Evolutionary conservation across 2,797 vertebrate genomes (phyloP), one percentile per base, ranked within the genome.

Genomic region (Amphiprion clarkii): DNA sequence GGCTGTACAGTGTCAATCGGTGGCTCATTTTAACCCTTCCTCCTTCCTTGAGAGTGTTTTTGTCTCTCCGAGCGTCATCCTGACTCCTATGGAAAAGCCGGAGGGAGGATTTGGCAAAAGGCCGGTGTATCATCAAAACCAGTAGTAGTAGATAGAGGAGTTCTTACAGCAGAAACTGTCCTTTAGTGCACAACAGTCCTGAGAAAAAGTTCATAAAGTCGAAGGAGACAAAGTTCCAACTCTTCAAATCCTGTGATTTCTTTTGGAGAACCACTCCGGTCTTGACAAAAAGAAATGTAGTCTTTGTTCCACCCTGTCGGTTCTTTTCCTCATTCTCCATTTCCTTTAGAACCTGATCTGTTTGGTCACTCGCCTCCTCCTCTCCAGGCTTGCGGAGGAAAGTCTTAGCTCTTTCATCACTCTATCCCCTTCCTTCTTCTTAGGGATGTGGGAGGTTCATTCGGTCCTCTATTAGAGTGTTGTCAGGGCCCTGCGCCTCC

Each of bases 361-460:
- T 33, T 65, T 58, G 31, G 11, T 60, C 49, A 23, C 51, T 52
- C 65, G 46, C 27, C 65, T 46, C 27, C n/a, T 81, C 64, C 4
- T 55, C 33, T 81, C 44, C 58, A 40, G 48, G 51, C 67, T 29
- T 25, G 11, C 17, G 51, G 48, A 57, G 55, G 58, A 2, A 55
- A 74, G 70, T 81, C 68, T 74, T 31, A 51, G 64, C 40, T 44
- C n/a, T 62, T n/a, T 46, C 23, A 54, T 8, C 7, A 1, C 51
- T 48, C 29, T 56, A 39, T 31, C 52, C 48, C 51, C 44, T 21
- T 21, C 16, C 8, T 44, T 29, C 2, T n/a, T 2, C 69, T 77
- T 95, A 99, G 67, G 97, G 95, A 86, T 99, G 98, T 39, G 97
- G 97, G 76, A 99, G 96, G 63, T 97, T 98, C 96, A 99, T 98